phyloP scores from a whole-genome alignment of 2,888 invertebrate genomes.

The Limnephilus lunatus region DNA sequence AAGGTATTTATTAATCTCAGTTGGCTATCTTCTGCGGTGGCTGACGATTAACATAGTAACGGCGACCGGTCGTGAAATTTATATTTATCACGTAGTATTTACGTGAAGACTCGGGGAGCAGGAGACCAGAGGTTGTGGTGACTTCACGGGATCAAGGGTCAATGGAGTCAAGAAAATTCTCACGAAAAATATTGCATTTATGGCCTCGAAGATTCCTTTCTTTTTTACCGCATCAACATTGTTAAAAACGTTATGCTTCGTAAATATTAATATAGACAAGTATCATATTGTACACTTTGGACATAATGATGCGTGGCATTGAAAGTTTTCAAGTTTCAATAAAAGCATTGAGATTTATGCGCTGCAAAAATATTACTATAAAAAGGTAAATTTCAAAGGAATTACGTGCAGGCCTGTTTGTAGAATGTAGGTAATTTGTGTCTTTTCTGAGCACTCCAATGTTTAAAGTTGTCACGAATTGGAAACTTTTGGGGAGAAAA shows the following conservation, averaged over 20 bases:
- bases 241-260: neutral
- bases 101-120: neutral
- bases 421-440: neutral
- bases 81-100: neutral
- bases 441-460: neutral
- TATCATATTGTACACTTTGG: neutral
- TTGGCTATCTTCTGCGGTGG: neutral
- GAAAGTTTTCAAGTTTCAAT: neutral
- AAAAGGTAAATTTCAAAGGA: neutral
- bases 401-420: neutral
- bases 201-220: neutral
- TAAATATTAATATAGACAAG: neutral
- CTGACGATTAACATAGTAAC: neutral
- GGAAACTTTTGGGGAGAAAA: neutral
- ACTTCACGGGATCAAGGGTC: neutral
- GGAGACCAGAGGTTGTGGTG: neutral
- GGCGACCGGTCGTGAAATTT: neutral
- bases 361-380: neutral
- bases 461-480: neutral
- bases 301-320: neutral
- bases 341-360: neutral
- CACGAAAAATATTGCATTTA: conserved; percentile 17
- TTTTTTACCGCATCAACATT: neutral
- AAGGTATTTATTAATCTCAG: no score
- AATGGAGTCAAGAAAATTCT: neutral